phyloP scores from a whole-genome alignment of 2,888 invertebrate genomes.

The Pantelozetes paolii region DNA sequence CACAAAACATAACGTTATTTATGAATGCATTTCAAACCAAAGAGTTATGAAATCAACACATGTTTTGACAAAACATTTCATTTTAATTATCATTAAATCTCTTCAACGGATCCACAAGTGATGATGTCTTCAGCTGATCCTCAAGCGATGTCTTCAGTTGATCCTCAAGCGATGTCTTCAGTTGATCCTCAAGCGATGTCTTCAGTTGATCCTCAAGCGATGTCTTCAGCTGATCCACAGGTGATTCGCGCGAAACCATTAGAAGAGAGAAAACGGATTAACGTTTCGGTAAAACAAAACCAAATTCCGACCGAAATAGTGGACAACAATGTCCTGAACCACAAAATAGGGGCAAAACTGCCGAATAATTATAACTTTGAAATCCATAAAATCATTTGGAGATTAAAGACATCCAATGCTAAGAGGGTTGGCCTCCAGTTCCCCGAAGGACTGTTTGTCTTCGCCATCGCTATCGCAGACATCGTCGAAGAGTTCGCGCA shows the following conservation, averaged over 20 bases:
- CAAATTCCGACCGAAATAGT: constrained; percentile 75
- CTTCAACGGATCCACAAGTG: too few relatives aligned
- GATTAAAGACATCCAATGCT: constrained; percentile 74
- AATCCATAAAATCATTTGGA: constrained; percentile 95
- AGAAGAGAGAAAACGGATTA: constrained; percentile 33
- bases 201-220: too few relatives aligned
- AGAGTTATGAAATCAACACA: too few relatives aligned
- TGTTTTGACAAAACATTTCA: background rate
- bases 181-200: too few relatives aligned
- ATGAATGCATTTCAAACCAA: background rate
- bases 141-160: too few relatives aligned
- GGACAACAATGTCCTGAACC: constrained; percentile 67
- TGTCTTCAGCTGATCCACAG: constrained; percentile 3
- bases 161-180: too few relatives aligned
- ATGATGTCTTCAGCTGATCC: too few relatives aligned
- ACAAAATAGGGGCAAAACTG: constrained; percentile 65
- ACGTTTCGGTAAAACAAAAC: constrained; percentile 53
- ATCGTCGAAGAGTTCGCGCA: constrained; percentile 85
- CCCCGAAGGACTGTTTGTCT: constrained; percentile 91
- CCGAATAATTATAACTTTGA: constrained; percentile 97
- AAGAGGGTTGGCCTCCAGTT: constrained; percentile 90
- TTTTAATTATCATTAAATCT: background rate
- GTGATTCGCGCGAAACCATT: constrained; percentile 37
- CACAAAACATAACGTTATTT: background rate
- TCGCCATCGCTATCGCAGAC: constrained; percentile 85